Percentiles rank a stretch among this genome's conserved stretches.
phyloP scores from a whole-genome alignment of 2,113 vertebrate species.

The Centropristis striata region DNA sequence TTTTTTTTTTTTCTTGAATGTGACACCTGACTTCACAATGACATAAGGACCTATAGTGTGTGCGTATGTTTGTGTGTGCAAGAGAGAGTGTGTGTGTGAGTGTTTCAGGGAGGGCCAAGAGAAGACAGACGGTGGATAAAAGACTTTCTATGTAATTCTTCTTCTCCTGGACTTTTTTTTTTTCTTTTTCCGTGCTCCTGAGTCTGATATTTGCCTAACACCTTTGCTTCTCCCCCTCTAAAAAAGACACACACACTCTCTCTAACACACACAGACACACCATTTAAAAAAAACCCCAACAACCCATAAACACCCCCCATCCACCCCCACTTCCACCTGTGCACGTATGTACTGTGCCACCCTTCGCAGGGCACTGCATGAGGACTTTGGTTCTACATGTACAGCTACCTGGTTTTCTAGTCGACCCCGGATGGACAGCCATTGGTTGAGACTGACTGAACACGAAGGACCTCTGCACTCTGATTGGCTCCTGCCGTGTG shows the following conservation, averaged over 20 bases:
- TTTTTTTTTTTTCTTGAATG: conserved; percentile 71
- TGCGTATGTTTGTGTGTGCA: conserved; percentile 41
- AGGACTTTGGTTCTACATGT: conserved; percentile 77
- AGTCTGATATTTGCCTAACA: conserved; percentile 72
- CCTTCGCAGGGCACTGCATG: conserved; percentile 72
- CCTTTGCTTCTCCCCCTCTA: conserved; percentile 66
- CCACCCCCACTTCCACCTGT: conserved; percentile 56
- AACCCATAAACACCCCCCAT: conserved; percentile 23
- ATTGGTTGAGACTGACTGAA: conserved; percentile 65
- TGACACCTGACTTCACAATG: conserved; percentile 77
- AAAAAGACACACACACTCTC: conserved; percentile 42
- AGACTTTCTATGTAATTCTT: conserved; percentile 73
- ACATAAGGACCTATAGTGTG: conserved; percentile 73
- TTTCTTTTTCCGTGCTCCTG: conserved; percentile 45
- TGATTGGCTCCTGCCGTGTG: conserved; percentile 68
- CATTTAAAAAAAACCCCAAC: neutral
- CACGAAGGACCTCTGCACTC: conserved; percentile 67
- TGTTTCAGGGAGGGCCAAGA: conserved; percentile 67
- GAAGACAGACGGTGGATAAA: conserved; percentile 65
- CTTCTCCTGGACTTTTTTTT: conserved; percentile 66
- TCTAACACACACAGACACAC: conserved; percentile 47
- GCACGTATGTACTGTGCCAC: conserved; percentile 74
- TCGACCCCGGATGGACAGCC: conserved; percentile 57
- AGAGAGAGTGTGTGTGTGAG: conserved; percentile 43
- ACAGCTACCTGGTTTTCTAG: conserved; percentile 66